phyloP scores from a whole-genome alignment of 2,888 invertebrate genomes.

The Buathra laborator region DNA sequence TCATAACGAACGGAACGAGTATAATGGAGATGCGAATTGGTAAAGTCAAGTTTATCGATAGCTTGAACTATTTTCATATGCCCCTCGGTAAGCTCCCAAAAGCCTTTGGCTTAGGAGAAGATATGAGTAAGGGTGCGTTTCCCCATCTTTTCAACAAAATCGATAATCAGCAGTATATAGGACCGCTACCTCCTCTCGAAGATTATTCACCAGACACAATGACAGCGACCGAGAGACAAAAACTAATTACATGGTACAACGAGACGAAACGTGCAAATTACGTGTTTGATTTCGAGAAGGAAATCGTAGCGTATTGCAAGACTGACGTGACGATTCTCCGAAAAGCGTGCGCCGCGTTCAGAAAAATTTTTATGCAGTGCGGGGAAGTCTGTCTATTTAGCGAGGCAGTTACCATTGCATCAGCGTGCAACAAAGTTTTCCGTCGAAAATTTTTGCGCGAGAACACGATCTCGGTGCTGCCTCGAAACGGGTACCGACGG shows the following conservation, averaged over 20 bases:
- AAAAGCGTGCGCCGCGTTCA: slow-evolving; percentile 74
- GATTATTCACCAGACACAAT: slow-evolving; percentile 71
- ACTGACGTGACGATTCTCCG: slow-evolving; percentile 75
- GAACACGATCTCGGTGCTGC: too few relatives aligned
- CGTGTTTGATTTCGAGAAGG: slow-evolving; percentile 74
- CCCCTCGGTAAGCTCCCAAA: slow-evolving; percentile 71
- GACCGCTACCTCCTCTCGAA: slow-evolving; percentile 65
- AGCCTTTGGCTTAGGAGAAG: slow-evolving; percentile 72
- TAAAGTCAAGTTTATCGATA: slow-evolving; percentile 69
- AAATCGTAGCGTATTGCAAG: slow-evolving; percentile 72
- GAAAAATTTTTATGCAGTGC: slow-evolving; percentile 63
- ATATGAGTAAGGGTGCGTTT: slow-evolving; percentile 71
- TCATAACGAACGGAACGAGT: not conserved
- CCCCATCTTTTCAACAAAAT: slow-evolving; percentile 73
- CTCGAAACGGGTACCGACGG: too few relatives aligned
- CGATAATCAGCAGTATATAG: slow-evolving; percentile 72
- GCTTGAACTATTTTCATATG: slow-evolving; percentile 76
- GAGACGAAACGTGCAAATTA: slow-evolving; percentile 31
- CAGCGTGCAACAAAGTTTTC: too few relatives aligned
- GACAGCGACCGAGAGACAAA: slow-evolving; percentile 48
- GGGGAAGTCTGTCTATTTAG: too few relatives aligned
- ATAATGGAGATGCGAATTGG: too few relatives aligned
- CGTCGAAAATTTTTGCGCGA: too few relatives aligned
- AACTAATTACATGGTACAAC: slow-evolving; percentile 66
- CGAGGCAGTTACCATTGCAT: too few relatives aligned